Conservation (phyloP, 2,888 invertebrate genomes). For the Eupsilia transversa region DNA sequence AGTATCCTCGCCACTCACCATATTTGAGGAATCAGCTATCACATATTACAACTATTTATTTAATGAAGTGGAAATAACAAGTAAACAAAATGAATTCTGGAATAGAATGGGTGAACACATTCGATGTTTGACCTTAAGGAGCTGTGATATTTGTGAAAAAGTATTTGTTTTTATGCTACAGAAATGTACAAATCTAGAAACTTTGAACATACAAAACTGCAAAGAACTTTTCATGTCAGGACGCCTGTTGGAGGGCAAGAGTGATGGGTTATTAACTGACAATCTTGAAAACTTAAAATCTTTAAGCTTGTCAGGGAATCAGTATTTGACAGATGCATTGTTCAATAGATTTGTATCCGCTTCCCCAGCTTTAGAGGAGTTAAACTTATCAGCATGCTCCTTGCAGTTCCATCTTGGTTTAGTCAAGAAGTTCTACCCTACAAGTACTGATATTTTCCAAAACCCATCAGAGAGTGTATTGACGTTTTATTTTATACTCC, state of each 20-base stretch:
- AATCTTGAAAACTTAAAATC: constrained; percentile 89
- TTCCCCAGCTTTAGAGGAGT: constrained; percentile 90
- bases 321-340: constrained; percentile 94
- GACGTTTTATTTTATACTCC: constrained; percentile 92
- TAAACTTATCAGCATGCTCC: constrained; percentile 92
- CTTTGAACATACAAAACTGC: constrained; percentile 92
- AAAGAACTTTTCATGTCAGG: constrained; percentile 94
- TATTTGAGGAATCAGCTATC: constrained; percentile 84
- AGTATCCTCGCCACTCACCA: constrained; percentile 78
- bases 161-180: constrained; percentile 91
- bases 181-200: constrained; percentile 89
- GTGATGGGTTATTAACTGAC: constrained; percentile 87
- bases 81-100: constrained; percentile 89
- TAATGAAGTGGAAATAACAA: constrained; percentile 89
- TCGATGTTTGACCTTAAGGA: constrained; percentile 89
- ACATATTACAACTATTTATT: constrained; percentile 89
- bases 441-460: constrained; percentile 77
- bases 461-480: constrained; percentile 92
- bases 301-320: constrained; percentile 92
- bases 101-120: constrained; percentile 90
- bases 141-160: constrained; percentile 92
- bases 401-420: constrained; percentile 93
- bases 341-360: constrained; percentile 92
- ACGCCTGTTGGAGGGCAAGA: constrained; percentile 91
- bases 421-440: constrained; percentile 92